These are phyloP conservation scores for Caenorhabditis briggsae DNA, from an alignment of 1,140 invertebrate genomes.

Conservation along the genomic window DNA sequence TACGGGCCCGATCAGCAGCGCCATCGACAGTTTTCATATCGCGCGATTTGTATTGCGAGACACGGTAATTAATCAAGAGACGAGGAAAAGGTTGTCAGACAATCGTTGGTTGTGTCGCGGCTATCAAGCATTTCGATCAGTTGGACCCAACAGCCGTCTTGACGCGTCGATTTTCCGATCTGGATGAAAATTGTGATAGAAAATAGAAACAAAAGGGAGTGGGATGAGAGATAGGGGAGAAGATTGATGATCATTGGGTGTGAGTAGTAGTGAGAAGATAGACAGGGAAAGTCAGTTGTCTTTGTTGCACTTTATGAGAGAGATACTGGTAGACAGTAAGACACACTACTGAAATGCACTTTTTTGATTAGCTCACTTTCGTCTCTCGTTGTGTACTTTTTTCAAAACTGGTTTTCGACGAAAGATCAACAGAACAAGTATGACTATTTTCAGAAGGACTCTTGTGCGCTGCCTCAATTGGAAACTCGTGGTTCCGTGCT, in stretches of 20 bases:
- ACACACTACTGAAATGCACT: not conserved
- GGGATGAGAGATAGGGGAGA: not conserved
- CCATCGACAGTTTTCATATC: slow-evolving; percentile 2
- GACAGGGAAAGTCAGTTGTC: not conserved
- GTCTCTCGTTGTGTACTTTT: not conserved
- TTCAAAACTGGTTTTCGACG: not conserved
- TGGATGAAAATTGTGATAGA: not conserved
- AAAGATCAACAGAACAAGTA: not conserved
- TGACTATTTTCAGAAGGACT: slow-evolving; percentile 82
- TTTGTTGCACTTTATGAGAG: not conserved
- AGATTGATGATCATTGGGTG: slow-evolving; percentile 44
- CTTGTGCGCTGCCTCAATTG: slow-evolving; percentile 87
- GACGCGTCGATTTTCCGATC: slow-evolving; percentile 21
- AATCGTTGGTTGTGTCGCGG: not conserved
- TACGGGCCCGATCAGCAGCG: not conserved
- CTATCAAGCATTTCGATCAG: slow-evolving; percentile 48
- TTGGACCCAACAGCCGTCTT: not conserved
- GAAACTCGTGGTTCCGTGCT: slow-evolving; percentile 89
- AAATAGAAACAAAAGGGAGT: not conserved
- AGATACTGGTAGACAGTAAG: slow-evolving; percentile 4
- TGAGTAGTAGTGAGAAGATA: not conserved
- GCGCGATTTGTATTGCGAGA: not conserved
- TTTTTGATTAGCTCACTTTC: slow-evolving; percentile 45
- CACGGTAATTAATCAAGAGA: slow-evolving; percentile 26
- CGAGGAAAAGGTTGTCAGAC: slow-evolving; percentile 2